phyloP scores from a whole-genome alignment of 2,888 invertebrate species.

The Agriopis leucophaearia region DNA sequence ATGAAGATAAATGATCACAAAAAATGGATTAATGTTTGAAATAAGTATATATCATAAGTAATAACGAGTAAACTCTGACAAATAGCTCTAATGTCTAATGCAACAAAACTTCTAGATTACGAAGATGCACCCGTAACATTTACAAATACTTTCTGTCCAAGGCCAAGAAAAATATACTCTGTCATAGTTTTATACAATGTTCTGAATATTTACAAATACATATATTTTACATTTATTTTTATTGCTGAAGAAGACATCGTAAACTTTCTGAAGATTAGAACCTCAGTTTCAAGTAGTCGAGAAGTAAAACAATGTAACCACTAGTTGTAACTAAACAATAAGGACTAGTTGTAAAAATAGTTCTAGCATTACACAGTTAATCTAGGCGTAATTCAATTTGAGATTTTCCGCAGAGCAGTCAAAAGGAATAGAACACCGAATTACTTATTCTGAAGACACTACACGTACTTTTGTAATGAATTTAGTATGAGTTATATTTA shows the following conservation, averaged over 20 bases:
- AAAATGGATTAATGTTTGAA: slow-evolving; percentile 35
- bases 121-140: slow-evolving; percentile 62
- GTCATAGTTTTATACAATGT: slow-evolving; percentile 74
- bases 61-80: slow-evolving; percentile 21
- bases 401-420: slow-evolving; percentile 46
- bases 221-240: slow-evolving; percentile 71
- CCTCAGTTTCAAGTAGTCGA: slow-evolving; percentile 68
- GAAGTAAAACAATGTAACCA: slow-evolving; percentile 66
- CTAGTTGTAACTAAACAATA: slow-evolving; percentile 78
- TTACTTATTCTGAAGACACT: slow-evolving; percentile 32
- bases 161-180: slow-evolving; percentile 84
- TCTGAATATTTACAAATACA: slow-evolving; percentile 81
- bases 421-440: slow-evolving; percentile 38
- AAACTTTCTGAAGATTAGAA: slow-evolving; percentile 70
- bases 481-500: slow-evolving; percentile 64
- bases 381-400: slow-evolving; percentile 60
- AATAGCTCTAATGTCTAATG: slow-evolving; percentile 25
- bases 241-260: slow-evolving; percentile 82
- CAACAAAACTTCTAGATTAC: slow-evolving; percentile 37
- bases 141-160: slow-evolving; percentile 69
- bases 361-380: slow-evolving; percentile 69
- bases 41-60: slow-evolving; percentile 40
- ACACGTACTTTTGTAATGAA: slow-evolving; percentile 39
- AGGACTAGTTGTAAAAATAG: slow-evolving; percentile 84
- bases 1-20: slow-evolving; percentile 46